Percentiles rank a stretch among this genome's conserved stretches.
Conservation (phyloP, 2,113 vertebrate species). For the Pollimyrus isidori region DNA sequence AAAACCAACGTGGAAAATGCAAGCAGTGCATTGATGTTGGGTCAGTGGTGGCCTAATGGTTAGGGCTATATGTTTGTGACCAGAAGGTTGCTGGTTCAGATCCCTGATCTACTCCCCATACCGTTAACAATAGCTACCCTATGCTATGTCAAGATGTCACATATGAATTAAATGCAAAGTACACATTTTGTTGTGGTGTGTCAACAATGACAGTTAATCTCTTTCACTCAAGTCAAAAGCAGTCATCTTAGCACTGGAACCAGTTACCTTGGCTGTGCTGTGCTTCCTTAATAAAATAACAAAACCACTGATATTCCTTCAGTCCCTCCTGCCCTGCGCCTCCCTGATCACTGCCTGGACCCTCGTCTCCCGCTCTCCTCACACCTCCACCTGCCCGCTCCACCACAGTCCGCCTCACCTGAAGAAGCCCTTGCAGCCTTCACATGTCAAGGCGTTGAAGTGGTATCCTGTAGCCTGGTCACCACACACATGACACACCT, state of each 20-base stretch:
- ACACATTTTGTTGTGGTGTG: background rate
- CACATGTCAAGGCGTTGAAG: slow-evolving; percentile 66
- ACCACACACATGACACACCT: slow-evolving; percentile 62
- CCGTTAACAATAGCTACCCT: background rate
- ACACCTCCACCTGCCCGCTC: background rate
- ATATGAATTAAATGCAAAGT: background rate
- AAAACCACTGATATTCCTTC: background rate
- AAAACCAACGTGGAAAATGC: background rate
- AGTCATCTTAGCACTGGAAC: background rate
- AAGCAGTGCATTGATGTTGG: background rate
- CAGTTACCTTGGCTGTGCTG: background rate
- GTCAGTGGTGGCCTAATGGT: background rate
- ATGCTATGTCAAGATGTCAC: background rate
- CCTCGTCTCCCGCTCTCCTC: background rate
- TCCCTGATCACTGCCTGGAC: background rate
- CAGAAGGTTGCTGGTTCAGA: background rate
- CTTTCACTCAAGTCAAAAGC: background rate
- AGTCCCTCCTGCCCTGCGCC: background rate
- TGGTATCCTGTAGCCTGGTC: slow-evolving; percentile 66
- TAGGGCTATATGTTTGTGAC: background rate
- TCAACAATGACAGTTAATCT: no score
- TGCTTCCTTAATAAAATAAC: background rate
- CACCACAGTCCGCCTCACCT: slow-evolving; percentile 42
- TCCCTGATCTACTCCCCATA: no score
- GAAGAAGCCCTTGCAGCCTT: slow-evolving; percentile 70